These are phyloP conservation scores for Hydrozoanthus gracilis DNA, from an alignment of 92 coral and sea anemone species.

Conservation along the genomic window DNA sequence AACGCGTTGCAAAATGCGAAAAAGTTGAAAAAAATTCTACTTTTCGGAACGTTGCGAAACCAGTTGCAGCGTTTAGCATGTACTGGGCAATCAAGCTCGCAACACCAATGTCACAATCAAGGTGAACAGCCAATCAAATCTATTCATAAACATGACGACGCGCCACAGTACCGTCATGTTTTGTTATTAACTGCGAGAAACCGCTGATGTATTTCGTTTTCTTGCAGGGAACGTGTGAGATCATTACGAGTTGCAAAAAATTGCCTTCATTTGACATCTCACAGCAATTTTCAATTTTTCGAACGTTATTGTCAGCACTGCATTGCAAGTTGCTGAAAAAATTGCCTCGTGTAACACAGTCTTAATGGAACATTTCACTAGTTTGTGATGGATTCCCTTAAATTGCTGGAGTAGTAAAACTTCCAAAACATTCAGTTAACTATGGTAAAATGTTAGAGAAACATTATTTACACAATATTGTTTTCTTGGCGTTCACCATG, in stretches of 20 bases:
- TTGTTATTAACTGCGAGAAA: not conserved
- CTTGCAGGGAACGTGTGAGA: constrained; percentile 28
- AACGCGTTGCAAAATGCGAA: not conserved
- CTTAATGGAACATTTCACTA: not conserved
- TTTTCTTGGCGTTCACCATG: not conserved
- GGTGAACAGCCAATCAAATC: constrained; percentile 32
- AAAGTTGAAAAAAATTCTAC: not conserved
- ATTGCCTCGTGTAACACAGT: not conserved
- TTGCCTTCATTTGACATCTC: too few relatives aligned
- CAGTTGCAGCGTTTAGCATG: too few relatives aligned
- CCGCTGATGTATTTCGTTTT: constrained; percentile 36
- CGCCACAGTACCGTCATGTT: not conserved
- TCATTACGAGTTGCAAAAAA: constrained; percentile 40
- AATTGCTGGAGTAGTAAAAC: not conserved
- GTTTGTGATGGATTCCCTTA: not conserved
- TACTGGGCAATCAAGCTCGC: too few relatives aligned
- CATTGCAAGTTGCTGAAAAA: too few relatives aligned
- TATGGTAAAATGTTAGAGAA: constrained; percentile 22
- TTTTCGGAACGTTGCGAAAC: too few relatives aligned
- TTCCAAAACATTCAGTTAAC: not conserved
- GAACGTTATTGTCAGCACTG: too few relatives aligned
- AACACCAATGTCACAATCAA: constrained; percentile 28
- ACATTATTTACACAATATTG: constrained; percentile 30
- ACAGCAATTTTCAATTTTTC: too few relatives aligned
- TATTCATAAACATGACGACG: not conserved